Evolutionary conservation across 2,888 invertebrate genomes (phyloP).

Genomic region (Tenthredo scrophulariae): DNA sequence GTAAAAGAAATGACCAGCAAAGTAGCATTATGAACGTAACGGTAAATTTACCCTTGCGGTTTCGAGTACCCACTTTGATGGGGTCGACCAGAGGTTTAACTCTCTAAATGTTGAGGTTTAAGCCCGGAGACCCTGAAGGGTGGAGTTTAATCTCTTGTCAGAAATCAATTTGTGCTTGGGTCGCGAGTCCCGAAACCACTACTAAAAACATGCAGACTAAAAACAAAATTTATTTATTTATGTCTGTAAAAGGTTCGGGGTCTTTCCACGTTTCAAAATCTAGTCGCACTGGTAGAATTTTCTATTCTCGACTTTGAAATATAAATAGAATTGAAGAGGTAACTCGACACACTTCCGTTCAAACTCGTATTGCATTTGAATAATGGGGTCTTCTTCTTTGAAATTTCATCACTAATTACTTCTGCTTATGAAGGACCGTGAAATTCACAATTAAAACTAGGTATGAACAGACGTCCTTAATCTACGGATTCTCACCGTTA

Average conservation of each 20-base stretch:
- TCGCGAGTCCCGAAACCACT: background rate
- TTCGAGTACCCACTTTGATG: constrained; percentile 45
- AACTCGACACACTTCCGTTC: too few relatives aligned
- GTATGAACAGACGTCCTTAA: background rate
- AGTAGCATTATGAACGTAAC: constrained; percentile 21
- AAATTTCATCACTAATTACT: background rate
- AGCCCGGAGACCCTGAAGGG: constrained; percentile 14
- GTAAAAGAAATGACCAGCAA: background rate
- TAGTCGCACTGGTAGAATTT: too few relatives aligned
- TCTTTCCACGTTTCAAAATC: background rate
- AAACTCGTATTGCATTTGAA: too few relatives aligned
- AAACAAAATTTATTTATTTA: background rate
- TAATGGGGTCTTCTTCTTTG: too few relatives aligned
- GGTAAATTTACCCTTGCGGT: constrained; percentile 37
- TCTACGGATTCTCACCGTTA: background rate
- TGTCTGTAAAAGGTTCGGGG: background rate
- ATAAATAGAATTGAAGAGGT: too few relatives aligned
- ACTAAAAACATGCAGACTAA: background rate
- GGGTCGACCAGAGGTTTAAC: constrained; percentile 38
- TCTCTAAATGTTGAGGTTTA: constrained; percentile 50
- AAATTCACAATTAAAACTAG: background rate
- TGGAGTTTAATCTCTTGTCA: constrained; percentile 34
- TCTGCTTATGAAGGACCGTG: background rate
- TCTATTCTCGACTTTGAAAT: too few relatives aligned
- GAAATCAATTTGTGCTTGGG: constrained; percentile 34